Evolutionary conservation across 2,888 invertebrate species (phyloP).

Genomic region (Drosophila borealis): DNA sequence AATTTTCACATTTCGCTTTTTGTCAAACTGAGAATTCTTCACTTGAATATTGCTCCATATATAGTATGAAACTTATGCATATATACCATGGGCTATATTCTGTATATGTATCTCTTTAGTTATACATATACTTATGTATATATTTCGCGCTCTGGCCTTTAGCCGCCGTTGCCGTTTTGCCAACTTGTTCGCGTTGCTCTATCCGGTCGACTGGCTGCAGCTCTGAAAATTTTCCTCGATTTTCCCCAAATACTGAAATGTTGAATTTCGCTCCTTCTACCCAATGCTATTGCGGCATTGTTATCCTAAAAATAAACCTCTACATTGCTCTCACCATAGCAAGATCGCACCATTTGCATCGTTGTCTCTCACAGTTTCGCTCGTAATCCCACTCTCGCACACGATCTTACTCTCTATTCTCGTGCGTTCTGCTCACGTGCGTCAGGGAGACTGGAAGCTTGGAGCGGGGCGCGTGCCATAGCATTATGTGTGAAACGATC

Average conservation of each 20-base stretch:
- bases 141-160: slow-evolving; percentile 67
- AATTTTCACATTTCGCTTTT: slow-evolving; percentile 61
- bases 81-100: slow-evolving; percentile 52
- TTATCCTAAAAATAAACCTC: slow-evolving; percentile 74
- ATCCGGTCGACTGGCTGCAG: slow-evolving; percentile 72
- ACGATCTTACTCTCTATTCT: slow-evolving; percentile 16
- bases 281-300: slow-evolving; percentile 65
- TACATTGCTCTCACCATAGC: slow-evolving; percentile 22
- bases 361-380: slow-evolving; percentile 11
- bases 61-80: slow-evolving; percentile 46
- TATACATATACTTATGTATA: slow-evolving; percentile 31
- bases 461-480: slow-evolving; percentile 67
- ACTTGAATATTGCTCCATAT: slow-evolving; percentile 49
- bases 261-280: slow-evolving; percentile 55
- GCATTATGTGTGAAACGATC: slow-evolving; percentile 64
- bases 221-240: slow-evolving; percentile 58
- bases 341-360: slow-evolving; percentile 19
- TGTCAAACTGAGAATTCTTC: slow-evolving; percentile 56
- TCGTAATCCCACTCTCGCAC: slow-evolving; percentile 7
- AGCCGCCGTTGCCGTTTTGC: slow-evolving; percentile 49
- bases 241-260: slow-evolving; percentile 60
- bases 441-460: slow-evolving; percentile 30
- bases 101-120: slow-evolving; percentile 29
- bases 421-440: slow-evolving; percentile 63
- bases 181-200: slow-evolving; percentile 72